Conservation (phyloP, 2,113 vertebrate species). For the rabbit (Oryctolagus cuniculus) region mOryCun1.1 NC_091442.1:61445501-61446000, state of each 20-base stretch:
- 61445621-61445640: not conserved
- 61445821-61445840: too few relatives aligned
- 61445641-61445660: not conserved
- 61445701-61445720: not conserved
- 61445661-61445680: constrained; percentile 3
- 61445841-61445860: too few relatives aligned
- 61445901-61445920: too few relatives aligned
- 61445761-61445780: not conserved
- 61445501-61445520: not conserved
- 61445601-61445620: not conserved
- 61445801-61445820: not conserved
- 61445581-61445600: not conserved
- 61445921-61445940: too few relatives aligned
- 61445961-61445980: too few relatives aligned
- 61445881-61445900: too few relatives aligned
- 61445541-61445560: not conserved
- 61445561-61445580: not conserved
- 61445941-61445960: too few relatives aligned
- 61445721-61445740: not conserved
- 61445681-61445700: not conserved
- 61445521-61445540: not conserved
- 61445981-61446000: too few relatives aligned
- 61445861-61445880: too few relatives aligned
- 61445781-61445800: not conserved
- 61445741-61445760: not conserved